Evolutionary conservation across 2,888 invertebrate genomes (phyloP), one percentile per base, ranked within the genome.

Genomic region (Apotomis betuletana): DNA sequence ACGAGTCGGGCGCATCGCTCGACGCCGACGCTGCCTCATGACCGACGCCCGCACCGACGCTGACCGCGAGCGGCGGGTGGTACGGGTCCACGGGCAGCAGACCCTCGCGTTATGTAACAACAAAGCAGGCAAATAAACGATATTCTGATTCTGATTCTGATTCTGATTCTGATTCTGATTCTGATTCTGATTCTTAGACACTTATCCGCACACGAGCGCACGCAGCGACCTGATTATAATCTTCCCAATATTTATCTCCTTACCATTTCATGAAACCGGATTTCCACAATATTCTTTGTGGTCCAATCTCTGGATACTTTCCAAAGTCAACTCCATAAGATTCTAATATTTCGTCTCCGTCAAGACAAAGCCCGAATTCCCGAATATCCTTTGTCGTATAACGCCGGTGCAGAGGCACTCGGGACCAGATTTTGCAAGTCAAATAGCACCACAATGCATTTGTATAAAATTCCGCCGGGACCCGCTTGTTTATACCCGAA

Each of bases 361-460:
- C 72, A 72, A 58, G 63, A 61, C 68, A 72, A 72, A 62, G 58
- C 67, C 62, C 36, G 68, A 65, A 72, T 68, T 72, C 68, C 63
- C 62, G 67, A 63, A 71, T 71, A 67, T 68, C 72, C 44, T 58
- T 68, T 63, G 67, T 68, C 72, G 71, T 63, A 72, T 68, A 72
- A 68, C 62, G 61, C 41, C 58, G 55, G n/a, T 58, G 71, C 67
- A 46, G 27, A 13, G 46, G 36, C 51, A 41, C 57, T 5, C 55
- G 69, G 69, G 69, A 69, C 58, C 38, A 44, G 63, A 60, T 72
- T 72, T 68, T 68, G 72, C 68, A 68, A 72, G 68, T 72, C 72
- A 68, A 72, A 72, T 72, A 13, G 51, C 38, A 59, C 46, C 54
- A 68, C 67, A 59, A 67, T 72, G 72, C 72, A 72, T 72, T 63